Conservation (phyloP, 2,888 invertebrate species). For the Patella ulyssiponensis region DNA sequence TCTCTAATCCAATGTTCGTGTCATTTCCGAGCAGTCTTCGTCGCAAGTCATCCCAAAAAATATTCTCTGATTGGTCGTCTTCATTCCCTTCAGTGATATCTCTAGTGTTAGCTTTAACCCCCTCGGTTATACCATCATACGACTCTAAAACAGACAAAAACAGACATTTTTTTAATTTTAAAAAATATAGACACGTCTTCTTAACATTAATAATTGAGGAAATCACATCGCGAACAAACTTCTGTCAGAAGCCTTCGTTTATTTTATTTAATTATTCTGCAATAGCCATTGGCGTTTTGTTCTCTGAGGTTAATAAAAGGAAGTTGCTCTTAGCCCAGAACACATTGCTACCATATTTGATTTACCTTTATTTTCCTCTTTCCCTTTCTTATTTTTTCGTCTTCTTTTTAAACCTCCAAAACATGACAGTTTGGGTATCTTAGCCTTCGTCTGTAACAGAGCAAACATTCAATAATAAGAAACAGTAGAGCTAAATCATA, state of each 20-base stretch:
- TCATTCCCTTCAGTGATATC: slow-evolving; percentile 36
- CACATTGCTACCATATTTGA: not conserved
- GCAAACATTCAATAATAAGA: not conserved
- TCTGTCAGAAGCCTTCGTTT: too few species aligned
- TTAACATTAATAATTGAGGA: too few species aligned
- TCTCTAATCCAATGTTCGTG: slow-evolving; percentile 45
- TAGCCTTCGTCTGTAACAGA: slow-evolving; percentile 39
- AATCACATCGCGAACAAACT: too few species aligned
- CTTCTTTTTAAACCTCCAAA: slow-evolving; percentile 34
- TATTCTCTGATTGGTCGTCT: slow-evolving; percentile 41
- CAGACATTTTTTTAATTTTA: not conserved
- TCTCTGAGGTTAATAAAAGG: too few species aligned
- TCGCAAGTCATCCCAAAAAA: slow-evolving; percentile 47
- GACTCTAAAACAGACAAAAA: slow-evolving; percentile 12
- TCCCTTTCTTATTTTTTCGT: slow-evolving; percentile 31
- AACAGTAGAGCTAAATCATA: not conserved
- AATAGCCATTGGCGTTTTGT: too few species aligned
- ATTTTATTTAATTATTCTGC: too few species aligned
- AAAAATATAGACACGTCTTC: too few species aligned
- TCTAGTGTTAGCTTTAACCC: slow-evolving; percentile 25
- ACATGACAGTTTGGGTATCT: slow-evolving; percentile 41
- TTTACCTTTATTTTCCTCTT: slow-evolving; percentile 18
- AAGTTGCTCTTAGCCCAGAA: too few species aligned
- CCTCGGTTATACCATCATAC: slow-evolving; percentile 22
- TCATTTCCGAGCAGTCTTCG: slow-evolving; percentile 43